These are phyloP conservation scores for Temnothorax curvispinosus DNA, from an alignment of 1,140 invertebrate genomes.

Conservation along the genomic window DNA sequence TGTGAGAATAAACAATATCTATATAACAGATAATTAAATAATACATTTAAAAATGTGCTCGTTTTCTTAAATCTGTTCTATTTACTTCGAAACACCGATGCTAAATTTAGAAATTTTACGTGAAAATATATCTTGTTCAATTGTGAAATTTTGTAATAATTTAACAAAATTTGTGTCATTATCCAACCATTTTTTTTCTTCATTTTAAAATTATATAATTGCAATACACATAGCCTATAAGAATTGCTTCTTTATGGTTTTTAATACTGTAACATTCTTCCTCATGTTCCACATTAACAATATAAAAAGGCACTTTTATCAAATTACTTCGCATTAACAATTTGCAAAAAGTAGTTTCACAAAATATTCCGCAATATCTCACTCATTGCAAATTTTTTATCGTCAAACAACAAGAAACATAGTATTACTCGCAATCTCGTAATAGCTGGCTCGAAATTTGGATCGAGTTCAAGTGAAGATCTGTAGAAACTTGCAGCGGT, in stretches of 20 bases:
- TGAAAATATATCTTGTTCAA: conserved; percentile 17
- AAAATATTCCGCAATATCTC: conserved; percentile 45
- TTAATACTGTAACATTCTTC: not conserved
- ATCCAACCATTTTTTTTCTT: not conserved
- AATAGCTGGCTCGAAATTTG: conserved; percentile 44
- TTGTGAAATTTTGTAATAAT: not conserved
- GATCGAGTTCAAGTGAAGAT: conserved; percentile 42
- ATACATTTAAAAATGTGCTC: conserved; percentile 29
- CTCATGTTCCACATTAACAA: not conserved
- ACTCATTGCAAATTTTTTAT: conserved; percentile 34
- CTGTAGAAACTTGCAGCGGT: conserved; percentile 29
- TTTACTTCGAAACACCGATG: not conserved
- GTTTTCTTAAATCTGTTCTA: not conserved
- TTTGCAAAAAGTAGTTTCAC: not conserved
- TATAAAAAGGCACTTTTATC: conserved; percentile 50
- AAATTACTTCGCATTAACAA: not conserved
- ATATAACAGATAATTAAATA: conserved; percentile 31
- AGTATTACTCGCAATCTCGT: conserved; percentile 31
- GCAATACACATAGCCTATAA: not conserved
- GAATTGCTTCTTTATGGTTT: not conserved
- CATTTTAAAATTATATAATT: conserved; percentile 19
- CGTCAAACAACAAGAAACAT: conserved; percentile 46
- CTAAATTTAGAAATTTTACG: not conserved
- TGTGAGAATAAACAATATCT: not conserved
- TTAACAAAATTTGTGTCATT: not conserved